Base-by-base conservation (phyloP, 2,113 vertebrate species). In the Pomatostomus ruficeps region DNA sequence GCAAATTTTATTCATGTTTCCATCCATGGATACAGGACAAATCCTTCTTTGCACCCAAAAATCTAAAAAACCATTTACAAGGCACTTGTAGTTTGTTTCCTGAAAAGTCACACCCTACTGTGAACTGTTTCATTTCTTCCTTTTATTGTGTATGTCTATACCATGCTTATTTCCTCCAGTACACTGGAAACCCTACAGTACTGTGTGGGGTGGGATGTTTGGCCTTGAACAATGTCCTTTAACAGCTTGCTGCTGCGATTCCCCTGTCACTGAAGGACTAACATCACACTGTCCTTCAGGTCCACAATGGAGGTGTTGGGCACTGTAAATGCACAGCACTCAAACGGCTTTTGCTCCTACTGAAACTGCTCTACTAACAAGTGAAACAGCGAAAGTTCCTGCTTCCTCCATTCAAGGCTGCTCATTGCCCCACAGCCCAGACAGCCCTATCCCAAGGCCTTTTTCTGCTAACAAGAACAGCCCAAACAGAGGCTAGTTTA, bases 231-330 rank as follows among this genome's bases (percentile, higher is more conserved):
- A 59, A 28, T 31, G 33, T 49, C 24, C 16, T 67, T 61, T 63
- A 59, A 66, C 24, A 70, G 11, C 17, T 51, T 11, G 2, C 9
- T 63, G 24, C 58, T 85, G 70, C 4, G 0, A 61, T 66, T 73
- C 21, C 80, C 14, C 11, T 58, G n/a, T 45, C 22, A 8, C 40
- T 55, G 12, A 59, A 78, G 38, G 31, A 28, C 40, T 81, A 28
- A 43, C 1, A 1, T 19, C 3, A 0, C 22, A 4, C n/a, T 43
- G 45, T 42, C 36, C 71, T 81, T 11, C 36, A 10, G 22, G 28
- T 33, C 49, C 14, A 15, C 81, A 35, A 8, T 0, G 0, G 36
- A 77, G 33, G 10, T 38, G 33, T 20, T 33, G 1, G 26, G 29
- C 2, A 0, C 35, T 11, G 7, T 31, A 67, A 45, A 72, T 22